Evolutionary conservation across 2,113 vertebrate species (phyloP).

Genomic region (Otus sunia): DNA sequence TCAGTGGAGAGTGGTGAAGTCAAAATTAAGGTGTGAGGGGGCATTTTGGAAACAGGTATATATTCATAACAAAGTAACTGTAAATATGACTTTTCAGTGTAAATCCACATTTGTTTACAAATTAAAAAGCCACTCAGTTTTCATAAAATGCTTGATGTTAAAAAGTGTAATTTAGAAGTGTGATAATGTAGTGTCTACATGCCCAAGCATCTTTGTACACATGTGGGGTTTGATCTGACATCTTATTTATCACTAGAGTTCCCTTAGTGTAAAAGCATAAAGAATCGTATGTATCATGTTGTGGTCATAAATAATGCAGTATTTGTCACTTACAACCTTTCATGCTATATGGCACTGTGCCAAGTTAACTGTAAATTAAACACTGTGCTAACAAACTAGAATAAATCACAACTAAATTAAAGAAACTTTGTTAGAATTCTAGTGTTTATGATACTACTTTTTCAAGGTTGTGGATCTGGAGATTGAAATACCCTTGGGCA

Average conservation of each 20-base stretch:
- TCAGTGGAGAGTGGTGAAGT: background rate
- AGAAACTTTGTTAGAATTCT: background rate
- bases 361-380: background rate
- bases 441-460: background rate
- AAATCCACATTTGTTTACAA: background rate
- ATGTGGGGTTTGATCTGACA: background rate
- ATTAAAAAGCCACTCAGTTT: background rate
- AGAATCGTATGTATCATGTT: background rate
- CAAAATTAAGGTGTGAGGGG: background rate
- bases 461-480: background rate
- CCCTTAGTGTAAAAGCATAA: background rate
- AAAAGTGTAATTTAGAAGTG: background rate
- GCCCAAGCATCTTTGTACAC: background rate
- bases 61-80: background rate
- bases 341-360: background rate
- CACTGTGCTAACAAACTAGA: background rate
- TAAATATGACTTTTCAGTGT: background rate
- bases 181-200: background rate
- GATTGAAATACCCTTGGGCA: background rate
- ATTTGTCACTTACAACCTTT: background rate
- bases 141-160: background rate
- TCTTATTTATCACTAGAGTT: background rate
- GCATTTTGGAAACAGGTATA: background rate
- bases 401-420: background rate
- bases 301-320: background rate